These are phyloP conservation scores for Ivindomyrus marchei DNA, from an alignment of 2,113 vertebrate genomes.

Conservation along the genomic window DNA sequence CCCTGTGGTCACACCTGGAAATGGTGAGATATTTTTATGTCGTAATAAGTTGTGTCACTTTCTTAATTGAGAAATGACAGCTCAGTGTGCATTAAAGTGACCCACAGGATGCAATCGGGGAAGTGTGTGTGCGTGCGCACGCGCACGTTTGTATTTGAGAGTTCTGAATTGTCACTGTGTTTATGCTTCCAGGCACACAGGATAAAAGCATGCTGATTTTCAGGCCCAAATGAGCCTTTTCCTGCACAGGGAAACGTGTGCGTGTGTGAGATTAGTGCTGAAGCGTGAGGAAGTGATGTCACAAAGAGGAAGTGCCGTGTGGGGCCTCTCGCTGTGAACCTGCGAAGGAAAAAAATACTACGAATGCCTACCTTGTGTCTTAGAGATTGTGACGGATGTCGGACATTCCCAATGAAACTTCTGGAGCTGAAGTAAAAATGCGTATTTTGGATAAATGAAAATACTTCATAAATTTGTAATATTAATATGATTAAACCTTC, in stretches of 20 bases:
- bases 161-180: not conserved
- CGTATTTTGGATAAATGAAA: not conserved
- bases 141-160: not conserved
- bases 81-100: not conserved
- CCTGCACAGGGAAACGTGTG: not conserved
- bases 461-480: not conserved
- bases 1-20: not conserved
- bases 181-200: not conserved
- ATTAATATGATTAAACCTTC: not conserved
- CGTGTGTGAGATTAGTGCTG: not conserved
- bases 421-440: not conserved
- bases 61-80: not conserved
- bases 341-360: not conserved
- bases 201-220: not conserved
- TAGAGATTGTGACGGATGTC: not conserved
- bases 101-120: not conserved
- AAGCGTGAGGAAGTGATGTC: constrained; percentile 12
- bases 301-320: constrained; percentile 16
- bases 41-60: not conserved
- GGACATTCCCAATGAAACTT: not conserved
- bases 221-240: not conserved
- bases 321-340: not conserved
- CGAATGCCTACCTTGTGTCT: not conserved
- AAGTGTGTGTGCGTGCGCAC: not conserved
- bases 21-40: not conserved